Percentiles rank a stretch among this genome's conserved stretches.
phyloP scores from a whole-genome alignment of 1,140 invertebrate genomes.

The Luehdorfia chinensis region DNA sequence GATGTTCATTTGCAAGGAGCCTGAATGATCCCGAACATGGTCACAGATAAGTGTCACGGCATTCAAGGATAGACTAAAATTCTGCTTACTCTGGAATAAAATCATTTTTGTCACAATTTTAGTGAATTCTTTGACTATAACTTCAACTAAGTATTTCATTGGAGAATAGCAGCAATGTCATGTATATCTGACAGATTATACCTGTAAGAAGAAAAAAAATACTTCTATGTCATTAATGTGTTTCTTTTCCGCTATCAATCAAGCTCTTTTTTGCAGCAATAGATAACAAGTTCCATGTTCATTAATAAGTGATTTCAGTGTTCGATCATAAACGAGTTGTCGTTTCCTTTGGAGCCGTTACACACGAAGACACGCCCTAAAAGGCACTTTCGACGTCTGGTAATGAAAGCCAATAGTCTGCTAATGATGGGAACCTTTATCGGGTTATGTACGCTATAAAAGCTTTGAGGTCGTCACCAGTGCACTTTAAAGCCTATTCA shows the following conservation, averaged over 20 bases:
- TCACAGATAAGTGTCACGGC: no score
- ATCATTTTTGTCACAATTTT: no score
- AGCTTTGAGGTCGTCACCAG: background rate
- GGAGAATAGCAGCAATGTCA: no score
- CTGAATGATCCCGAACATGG: no score
- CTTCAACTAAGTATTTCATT: no score
- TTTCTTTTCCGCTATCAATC: constrained; percentile 11
- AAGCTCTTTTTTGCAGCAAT: constrained; percentile 10
- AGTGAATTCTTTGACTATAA: no score
- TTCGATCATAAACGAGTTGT: constrained; percentile 2
- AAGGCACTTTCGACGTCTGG: constrained; percentile 18
- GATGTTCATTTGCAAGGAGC: no score
- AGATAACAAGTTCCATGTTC: constrained; percentile 9
- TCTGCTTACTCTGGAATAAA: no score
- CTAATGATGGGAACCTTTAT: constrained; percentile 16
- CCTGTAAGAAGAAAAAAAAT: no score
- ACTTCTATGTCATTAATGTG: no score
- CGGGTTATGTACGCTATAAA: constrained; percentile 11
- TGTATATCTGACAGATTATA: no score
- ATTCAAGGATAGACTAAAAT: no score
- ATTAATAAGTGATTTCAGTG: constrained; percentile 14
- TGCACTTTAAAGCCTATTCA: background rate
- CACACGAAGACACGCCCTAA: constrained; percentile 6
- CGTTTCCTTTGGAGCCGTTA: constrained; percentile 8
- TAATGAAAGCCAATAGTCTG: constrained; percentile 4